Percentiles rank a stretch among this genome's conserved stretches.
Conservation (phyloP, 2,113 vertebrate species). For the Odocoileus hemionus region DNA sequence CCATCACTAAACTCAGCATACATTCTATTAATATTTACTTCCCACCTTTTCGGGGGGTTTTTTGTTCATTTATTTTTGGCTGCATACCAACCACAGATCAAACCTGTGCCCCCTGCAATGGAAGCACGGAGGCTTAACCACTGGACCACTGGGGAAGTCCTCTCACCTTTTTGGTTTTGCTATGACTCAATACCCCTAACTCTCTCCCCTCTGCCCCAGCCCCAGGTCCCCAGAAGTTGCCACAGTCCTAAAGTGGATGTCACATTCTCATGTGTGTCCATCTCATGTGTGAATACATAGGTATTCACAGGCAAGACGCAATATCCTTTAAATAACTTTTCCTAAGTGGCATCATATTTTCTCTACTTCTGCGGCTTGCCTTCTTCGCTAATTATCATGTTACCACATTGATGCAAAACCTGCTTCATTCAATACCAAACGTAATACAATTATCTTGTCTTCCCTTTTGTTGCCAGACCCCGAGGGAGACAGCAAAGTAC, state of each 20-base stretch:
- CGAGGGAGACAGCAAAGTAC: not conserved
- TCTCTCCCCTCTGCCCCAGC: not conserved
- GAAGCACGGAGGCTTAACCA: not conserved
- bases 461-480: not conserved
- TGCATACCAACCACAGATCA: not conserved
- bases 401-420: not conserved
- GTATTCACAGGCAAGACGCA: not conserved
- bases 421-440: conserved; percentile 25
- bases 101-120: accelerated
- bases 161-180: not conserved
- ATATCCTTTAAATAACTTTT: not conserved
- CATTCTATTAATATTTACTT: not conserved
- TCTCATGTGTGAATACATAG: not conserved
- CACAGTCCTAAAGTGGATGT: not conserved
- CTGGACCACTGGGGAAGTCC: not conserved
- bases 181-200: not conserved
- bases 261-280: not conserved
- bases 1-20: not conserved
- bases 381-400: not conserved
- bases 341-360: not conserved
- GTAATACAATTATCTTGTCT: not conserved
- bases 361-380: not conserved
- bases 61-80: not conserved
- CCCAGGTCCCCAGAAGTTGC: not conserved
- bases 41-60: not conserved